A percentile compares a stretch with the other conserved stretches of the same genome.
Conservation (phyloP, 2,113 vertebrate species). For the Ctenodactylus gundi region DNA sequence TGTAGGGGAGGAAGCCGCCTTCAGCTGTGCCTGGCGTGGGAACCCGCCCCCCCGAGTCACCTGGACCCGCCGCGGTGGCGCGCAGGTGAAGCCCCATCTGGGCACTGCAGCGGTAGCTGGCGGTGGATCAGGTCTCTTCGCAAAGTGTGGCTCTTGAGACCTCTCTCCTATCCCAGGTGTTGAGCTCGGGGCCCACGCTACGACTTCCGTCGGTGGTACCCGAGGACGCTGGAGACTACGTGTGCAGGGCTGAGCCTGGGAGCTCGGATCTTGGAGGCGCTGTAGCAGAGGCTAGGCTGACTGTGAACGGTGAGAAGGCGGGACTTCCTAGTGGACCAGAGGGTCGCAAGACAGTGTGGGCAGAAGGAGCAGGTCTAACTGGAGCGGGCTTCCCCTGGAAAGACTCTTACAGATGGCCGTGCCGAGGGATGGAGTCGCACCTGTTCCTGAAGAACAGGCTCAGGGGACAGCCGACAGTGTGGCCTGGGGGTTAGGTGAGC, state of each 20-base stretch:
- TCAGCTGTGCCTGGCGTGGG: slow-evolving; percentile 92
- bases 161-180: slow-evolving; percentile 84
- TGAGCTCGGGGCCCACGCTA: slow-evolving; percentile 90
- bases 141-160: not conserved
- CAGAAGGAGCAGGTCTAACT: not conserved
- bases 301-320: slow-evolving; percentile 88
- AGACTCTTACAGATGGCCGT: rapidly evolving
- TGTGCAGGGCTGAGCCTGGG: slow-evolving; percentile 89
- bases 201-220: slow-evolving; percentile 88
- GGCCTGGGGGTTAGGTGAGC: not conserved
- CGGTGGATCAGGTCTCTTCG: rapidly evolving
- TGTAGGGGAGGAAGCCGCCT: slow-evolving; percentile 89
- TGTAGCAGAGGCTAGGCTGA: slow-evolving; percentile 89
- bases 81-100: slow-evolving; percentile 84
- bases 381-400: not conserved
- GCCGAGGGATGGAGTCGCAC: not conserved
- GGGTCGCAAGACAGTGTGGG: not conserved
- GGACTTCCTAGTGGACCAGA: not conserved
- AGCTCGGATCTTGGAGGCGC: slow-evolving; percentile 88
- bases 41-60: slow-evolving; percentile 92
- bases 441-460: too few relatives aligned
- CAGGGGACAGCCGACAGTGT: too few relatives aligned
- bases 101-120: not conserved
- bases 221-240: slow-evolving; percentile 90
- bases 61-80: slow-evolving; percentile 90